Base-by-base conservation (phyloP, 2,113 vertebrate genomes). In the Dendrocopos noguchii region DNA sequence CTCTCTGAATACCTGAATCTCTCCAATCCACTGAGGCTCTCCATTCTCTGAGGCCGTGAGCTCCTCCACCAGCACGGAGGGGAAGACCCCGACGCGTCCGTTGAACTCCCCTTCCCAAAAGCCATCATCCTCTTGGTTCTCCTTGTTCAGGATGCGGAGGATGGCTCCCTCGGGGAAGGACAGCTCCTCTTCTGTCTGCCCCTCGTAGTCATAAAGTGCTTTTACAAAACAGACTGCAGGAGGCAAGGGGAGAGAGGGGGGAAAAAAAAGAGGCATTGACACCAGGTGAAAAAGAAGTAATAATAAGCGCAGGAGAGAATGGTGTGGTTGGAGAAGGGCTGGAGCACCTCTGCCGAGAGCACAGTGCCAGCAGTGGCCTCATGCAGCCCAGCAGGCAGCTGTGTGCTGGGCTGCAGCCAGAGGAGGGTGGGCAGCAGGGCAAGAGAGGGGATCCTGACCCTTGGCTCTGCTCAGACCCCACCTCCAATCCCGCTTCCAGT, bases 51-150 rank as follows among this genome's bases (percentile, higher is more conserved):
- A 96, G 46, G 97, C 94, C 0, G 97, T 98, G 25, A 99, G 97
- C 84, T 99, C 99, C 84, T 99, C 99, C 3, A 99, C 99, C 79
- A 99, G 88, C 55, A 99, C 99, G 0, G 99, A 99, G 2, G 99
- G 99, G 97, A 99, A 99, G 86, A 99, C 99, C 1, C 99, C 99
- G 10, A 99, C 90, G 2, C 98, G 97, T 1, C 99, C 98, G 3
- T 97, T 99, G 96, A 99, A 99, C 90, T 99, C 99, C 6, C 99
- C 99, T 95, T 99, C 99, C 99, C 99, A 99, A 96, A 99, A 99
- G 29, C 99, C 99, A 29, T 99, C 99, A 1, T 99, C 99, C 4
- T 99, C 99, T 92, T 99, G 99, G 80, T 99, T 99, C 89, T 99
- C 98, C 73, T 99, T 99, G 97, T 98, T 99, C 94, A 99, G 84